These are phyloP conservation scores for Pollachius pollachius DNA, from an alignment of 2,113 vertebrate species.

Conservation along the genomic window DNA sequence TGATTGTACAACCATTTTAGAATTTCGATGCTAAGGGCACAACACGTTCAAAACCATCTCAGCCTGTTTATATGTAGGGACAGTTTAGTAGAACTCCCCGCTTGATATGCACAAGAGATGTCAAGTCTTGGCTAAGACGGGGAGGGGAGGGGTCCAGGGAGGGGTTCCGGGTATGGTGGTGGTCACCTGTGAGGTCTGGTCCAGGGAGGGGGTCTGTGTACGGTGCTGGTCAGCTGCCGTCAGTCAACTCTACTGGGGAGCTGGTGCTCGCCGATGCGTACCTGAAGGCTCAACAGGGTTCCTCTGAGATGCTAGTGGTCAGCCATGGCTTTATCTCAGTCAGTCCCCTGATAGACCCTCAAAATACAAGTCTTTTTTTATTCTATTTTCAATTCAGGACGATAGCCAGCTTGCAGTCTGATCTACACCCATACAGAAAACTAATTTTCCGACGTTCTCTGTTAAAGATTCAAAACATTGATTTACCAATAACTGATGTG, in stretches of 20 bases:
- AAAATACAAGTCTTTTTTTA: slow-evolving; percentile 29
- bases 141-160: too few species aligned
- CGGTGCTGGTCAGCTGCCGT: slow-evolving; percentile 21
- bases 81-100: too few species aligned
- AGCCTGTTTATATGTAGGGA: too few species aligned
- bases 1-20: too few species aligned
- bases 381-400: slow-evolving; percentile 31
- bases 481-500: slow-evolving; percentile 7
- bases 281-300: slow-evolving; percentile 60
- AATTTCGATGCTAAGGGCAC: too few species aligned
- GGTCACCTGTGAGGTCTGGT: too few species aligned
- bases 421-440: not conserved
- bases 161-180: too few species aligned
- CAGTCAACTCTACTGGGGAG: slow-evolving; percentile 24
- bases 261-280: slow-evolving; percentile 36
- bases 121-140: too few species aligned
- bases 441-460: not conserved
- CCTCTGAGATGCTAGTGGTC: slow-evolving; percentile 38
- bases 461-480: not conserved
- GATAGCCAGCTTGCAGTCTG: slow-evolving; percentile 17
- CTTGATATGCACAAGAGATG: too few species aligned
- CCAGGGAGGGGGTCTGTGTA: too few species aligned
- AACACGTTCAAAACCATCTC: too few species aligned
- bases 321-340: slow-evolving; percentile 49
- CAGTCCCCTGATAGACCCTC: slow-evolving; percentile 39